Conservation (phyloP, 1,140 invertebrate genomes). For the Cepaea nemoralis region DNA sequence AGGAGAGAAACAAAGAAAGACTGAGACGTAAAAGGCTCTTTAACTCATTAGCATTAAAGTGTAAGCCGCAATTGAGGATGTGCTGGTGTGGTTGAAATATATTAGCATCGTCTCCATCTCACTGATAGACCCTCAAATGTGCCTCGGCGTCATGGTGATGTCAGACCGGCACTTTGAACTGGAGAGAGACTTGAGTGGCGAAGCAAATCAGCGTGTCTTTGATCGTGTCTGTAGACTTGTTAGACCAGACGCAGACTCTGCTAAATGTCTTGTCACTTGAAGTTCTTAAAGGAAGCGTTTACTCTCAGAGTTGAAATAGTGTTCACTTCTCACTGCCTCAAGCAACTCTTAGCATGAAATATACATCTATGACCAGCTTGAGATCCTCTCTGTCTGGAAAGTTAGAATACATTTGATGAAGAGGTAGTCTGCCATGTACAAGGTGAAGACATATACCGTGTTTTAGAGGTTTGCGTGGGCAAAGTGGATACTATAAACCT, state of each 20-base stretch:
- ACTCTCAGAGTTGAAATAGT: not conserved
- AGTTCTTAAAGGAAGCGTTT: not conserved
- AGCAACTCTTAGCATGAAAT: not conserved
- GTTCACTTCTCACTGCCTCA: not conserved
- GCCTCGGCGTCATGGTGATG: not conserved
- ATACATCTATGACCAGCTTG: too few species aligned
- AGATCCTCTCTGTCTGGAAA: too few species aligned
- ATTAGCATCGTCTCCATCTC: not conserved
- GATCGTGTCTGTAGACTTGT: slow-evolving; percentile 1
- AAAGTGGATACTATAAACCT: too few species aligned
- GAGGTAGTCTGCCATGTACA: too few species aligned
- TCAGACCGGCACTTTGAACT: not conserved
- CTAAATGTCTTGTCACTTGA: not conserved
- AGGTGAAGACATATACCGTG: too few species aligned
- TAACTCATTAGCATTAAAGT: not conserved
- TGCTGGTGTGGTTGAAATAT: not conserved
- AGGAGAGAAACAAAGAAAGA: not conserved
- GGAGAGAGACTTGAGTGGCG: not conserved
- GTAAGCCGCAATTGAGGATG: not conserved
- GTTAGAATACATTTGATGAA: too few species aligned
- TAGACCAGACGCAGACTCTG: not conserved
- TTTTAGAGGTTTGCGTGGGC: too few species aligned
- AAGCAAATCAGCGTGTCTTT: not conserved
- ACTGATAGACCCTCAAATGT: not conserved
- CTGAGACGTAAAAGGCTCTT: not conserved